A percentile compares a stretch with the other conserved stretches of the same genome.
These are phyloP conservation scores for Pseudomyrmex flavicornis DNA, from an alignment of 1,140 invertebrate genomes.

Conservation along the genomic window DNA sequence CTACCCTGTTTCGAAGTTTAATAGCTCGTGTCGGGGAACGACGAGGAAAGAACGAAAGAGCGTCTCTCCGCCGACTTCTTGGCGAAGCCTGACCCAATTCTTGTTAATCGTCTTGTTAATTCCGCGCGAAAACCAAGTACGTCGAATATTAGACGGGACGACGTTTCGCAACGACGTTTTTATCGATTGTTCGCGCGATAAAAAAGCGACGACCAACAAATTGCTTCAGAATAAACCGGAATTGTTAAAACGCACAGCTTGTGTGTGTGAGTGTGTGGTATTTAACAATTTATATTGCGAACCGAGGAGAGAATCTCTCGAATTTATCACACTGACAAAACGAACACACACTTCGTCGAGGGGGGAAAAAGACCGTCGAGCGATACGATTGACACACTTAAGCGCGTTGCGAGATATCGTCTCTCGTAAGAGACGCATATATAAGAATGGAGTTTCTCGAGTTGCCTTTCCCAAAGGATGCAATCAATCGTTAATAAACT, in stretches of 20 bases:
- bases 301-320: too few species aligned
- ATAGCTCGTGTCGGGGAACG: constrained; percentile 35
- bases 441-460: constrained; percentile 45
- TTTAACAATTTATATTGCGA: too few species aligned
- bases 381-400: constrained; percentile 28
- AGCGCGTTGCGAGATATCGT: constrained; percentile 33
- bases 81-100: constrained; percentile 34
- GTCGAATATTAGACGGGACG: not conserved
- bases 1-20: constrained; percentile 44
- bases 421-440: not conserved
- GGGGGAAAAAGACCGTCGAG: not conserved
- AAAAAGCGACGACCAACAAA: not conserved
- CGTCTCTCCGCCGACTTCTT: constrained; percentile 4
- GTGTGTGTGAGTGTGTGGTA: too few species aligned
- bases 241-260: too few species aligned
- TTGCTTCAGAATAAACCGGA: too few species aligned
- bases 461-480: constrained; percentile 48
- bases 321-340: too few species aligned
- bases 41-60: constrained; percentile 21
- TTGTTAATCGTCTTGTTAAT: constrained; percentile 51
- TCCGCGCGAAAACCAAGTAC: not conserved
- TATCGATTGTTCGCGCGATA: not conserved
- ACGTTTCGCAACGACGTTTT: not conserved
- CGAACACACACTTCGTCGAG: not conserved
- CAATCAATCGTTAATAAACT: constrained; percentile 57